These are phyloP conservation scores for Atethmia centrago DNA, from an alignment of 2,888 invertebrate species.

Conservation along the genomic window DNA sequence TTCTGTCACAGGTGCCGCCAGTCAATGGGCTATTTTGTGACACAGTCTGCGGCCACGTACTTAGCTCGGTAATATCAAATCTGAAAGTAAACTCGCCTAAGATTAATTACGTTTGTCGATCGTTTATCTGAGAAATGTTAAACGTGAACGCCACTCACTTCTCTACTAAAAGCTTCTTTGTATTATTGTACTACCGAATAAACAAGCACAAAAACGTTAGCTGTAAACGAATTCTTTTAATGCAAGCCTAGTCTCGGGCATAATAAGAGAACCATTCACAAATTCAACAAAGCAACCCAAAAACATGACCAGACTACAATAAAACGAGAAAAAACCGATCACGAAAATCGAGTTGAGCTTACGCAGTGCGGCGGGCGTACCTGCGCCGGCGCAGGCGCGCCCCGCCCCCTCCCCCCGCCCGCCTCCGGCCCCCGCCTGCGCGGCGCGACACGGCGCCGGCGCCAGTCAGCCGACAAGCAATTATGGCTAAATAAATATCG, in stretches of 20 bases:
- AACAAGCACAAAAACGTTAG: constrained; percentile 68
- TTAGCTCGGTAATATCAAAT: constrained; percentile 73
- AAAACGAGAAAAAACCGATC: constrained; percentile 84
- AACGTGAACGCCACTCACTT: constrained; percentile 34
- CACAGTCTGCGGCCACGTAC: constrained; percentile 74
- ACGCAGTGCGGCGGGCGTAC: constrained; percentile 85
- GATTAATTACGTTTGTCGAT: constrained; percentile 52
- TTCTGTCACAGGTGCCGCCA: constrained; percentile 84
- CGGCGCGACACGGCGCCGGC: constrained; percentile 89
- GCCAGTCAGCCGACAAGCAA: constrained; percentile 89
- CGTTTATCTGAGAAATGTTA: constrained; percentile 46
- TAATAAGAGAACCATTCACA: constrained; percentile 84
- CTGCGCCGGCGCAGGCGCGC: constrained; percentile 80
- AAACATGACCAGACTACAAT: constrained; percentile 87
- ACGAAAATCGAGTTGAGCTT: constrained; percentile 87
- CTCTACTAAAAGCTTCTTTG: constrained; percentile 46
- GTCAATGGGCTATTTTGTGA: constrained; percentile 78
- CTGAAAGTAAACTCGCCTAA: constrained; percentile 60
- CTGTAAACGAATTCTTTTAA: constrained; percentile 74
- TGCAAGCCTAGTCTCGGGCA: constrained; percentile 72
- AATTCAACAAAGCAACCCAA: constrained; percentile 87
- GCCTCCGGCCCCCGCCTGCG: constrained; percentile 61
- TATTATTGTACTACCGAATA: constrained; percentile 52
- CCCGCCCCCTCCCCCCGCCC: constrained; percentile 56
- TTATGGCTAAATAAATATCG: constrained; percentile 91